Evolutionary conservation across 2,113 vertebrate genomes (phyloP), one percentile per base, ranked within the genome.

Genomic region (Theristicus caerulescens): DNA sequence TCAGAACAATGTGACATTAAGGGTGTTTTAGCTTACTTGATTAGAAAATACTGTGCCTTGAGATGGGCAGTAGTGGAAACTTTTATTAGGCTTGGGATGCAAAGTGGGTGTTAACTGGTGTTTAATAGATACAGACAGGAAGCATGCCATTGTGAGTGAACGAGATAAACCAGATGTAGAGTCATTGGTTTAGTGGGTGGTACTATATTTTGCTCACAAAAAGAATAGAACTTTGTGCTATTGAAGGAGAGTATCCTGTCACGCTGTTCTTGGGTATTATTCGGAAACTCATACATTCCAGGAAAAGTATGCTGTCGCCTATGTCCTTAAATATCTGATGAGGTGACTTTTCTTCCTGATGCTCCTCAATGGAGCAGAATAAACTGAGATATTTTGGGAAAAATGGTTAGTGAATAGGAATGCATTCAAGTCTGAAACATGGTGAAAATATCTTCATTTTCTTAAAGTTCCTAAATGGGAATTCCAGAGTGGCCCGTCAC

Each of bases 171-270:
- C 70, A 96, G 82, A 87, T 93, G 77, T 67, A 46, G 82, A 98
- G 90, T 91, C 96, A 88, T 96, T 17, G 4, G 61, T 89, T 51
- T 40, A 49, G 77, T 92, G 95, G 95, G 91, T 97, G 91, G 90
- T 94, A 72, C 90, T 95, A 27, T 85, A 61, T 97, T 97, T 97
- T 97, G 77, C 74, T 94, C 11, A 8, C 62, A 82, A 84, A 89
- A 94, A 95, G 84, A 97, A 97, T 91, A 95, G 94, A 66, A 88
- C 81, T 96, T 90, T 83, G 89, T 93, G 78, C 89, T 95, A 58
- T 88, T 96, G 89, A 95, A 70, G 81, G 86, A 93, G 88, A 83
- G 74, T 86, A 96, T 96, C 95, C 94, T 98, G 84, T 93, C 84
- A 83, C 1, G 13, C 70, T 2, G 34, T 67, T 95, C 70, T 89